phyloP scores from a whole-genome alignment of 2,797 vertebrate species.

The Onychomys leucogaster region DNA sequence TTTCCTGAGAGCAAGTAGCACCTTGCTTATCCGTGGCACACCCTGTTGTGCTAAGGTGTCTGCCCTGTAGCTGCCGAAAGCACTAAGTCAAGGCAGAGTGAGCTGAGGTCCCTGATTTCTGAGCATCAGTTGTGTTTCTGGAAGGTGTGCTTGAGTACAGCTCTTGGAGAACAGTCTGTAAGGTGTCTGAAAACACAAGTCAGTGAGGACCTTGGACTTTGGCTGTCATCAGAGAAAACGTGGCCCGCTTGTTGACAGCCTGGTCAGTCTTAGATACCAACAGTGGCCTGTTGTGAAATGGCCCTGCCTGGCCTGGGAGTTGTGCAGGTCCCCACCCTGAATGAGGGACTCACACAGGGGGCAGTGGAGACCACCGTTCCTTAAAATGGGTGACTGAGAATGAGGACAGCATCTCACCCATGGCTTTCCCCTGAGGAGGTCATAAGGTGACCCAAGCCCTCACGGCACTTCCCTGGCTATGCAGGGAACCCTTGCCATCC shows the following conservation, averaged over 20 bases:
- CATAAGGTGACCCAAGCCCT: background rate
- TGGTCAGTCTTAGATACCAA: background rate
- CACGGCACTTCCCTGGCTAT: background rate
- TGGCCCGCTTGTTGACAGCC: background rate
- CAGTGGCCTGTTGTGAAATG: background rate
- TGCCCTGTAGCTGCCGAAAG: background rate
- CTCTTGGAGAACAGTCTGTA: background rate
- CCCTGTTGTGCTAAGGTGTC: background rate
- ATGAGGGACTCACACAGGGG: background rate
- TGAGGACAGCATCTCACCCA: background rate
- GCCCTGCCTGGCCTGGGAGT: background rate
- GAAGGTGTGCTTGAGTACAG: background rate
- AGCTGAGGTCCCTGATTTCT: background rate
- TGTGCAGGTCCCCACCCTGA: conserved; percentile 8
- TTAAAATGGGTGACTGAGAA: background rate
- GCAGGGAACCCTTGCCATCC: background rate
- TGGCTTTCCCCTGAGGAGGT: background rate
- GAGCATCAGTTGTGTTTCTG: background rate
- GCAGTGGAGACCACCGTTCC: background rate
- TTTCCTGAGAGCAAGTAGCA: background rate
- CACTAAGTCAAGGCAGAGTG: background rate
- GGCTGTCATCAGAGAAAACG: background rate
- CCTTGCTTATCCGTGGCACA: background rate
- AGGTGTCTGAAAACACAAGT: background rate
- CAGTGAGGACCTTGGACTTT: background rate